Evolutionary conservation across 2,888 invertebrate genomes (phyloP), one percentile per base, ranked within the genome.

Genomic region (Caenorhabditis zanzibari): DNA sequence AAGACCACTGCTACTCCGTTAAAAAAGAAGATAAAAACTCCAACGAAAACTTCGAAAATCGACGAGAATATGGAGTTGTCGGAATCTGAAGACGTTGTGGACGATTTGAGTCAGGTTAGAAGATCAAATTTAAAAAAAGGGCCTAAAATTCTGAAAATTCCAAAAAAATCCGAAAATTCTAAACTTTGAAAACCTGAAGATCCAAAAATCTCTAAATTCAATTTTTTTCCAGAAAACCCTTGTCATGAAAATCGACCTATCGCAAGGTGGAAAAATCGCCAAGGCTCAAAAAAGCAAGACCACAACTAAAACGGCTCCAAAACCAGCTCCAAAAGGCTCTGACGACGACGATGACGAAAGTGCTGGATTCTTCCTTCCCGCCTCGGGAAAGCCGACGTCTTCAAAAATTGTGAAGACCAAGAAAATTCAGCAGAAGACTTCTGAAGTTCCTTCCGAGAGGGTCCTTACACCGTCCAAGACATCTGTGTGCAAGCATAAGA

Each of bases 231-330:
- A 76, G 73, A 73, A 47, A 16, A 79, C 83, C 0, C 26, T 84
- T 2, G 56, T 84, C n/a, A 64, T 73, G 64, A 84, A 80, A 35
- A 61, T 84, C 5, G 66, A 80, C n/a, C 47, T 84, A 19, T 72
- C 75, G 2, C 68, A 69, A 24, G 83, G 83, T 24, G 83, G 83
- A 61, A 84, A 61, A 56, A 74, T 68, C 7, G 58, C 64, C 19
- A 47, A 41, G n/a, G 24, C 47, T 10, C 9, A 35, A 47, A 68
- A 75, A 44, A 44, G 24, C 24, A 41, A 24, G 24, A 32, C 44
- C 14, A 22, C 28, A 16, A 19, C 44, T 14, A 22, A 26, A 19
- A 32, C 19, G 19, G 38, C 35, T n/a, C 24, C 69, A 35, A 16
- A 41, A n/a, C n/a, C n/a, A 24, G 41, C 5, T 9, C 0, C 22